A percentile compares a stretch with the other conserved stretches of the same genome.
phyloP scores from a whole-genome alignment of 2,113 vertebrate genomes.

The Notothenia rossii region DNA sequence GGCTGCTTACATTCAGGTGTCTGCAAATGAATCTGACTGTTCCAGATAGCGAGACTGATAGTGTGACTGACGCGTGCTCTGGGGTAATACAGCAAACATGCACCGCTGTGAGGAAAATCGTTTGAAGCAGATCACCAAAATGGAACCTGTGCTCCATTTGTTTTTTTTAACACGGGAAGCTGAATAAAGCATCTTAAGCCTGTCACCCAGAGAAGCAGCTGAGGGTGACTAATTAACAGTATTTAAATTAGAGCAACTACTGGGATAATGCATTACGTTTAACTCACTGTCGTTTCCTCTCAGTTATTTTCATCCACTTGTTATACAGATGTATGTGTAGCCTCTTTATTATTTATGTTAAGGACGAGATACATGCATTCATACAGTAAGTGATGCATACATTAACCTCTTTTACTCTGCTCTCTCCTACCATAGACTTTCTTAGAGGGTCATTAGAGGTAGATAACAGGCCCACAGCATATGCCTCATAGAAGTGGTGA shows the following conservation, averaged over 20 bases:
- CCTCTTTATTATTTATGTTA: not conserved
- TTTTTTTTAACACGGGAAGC: slow-evolving; percentile 1
- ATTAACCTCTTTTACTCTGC: not conserved
- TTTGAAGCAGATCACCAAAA: slow-evolving; percentile 42
- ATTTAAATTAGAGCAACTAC: not conserved
- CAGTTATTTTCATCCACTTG: not conserved
- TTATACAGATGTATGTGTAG: not conserved
- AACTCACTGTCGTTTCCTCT: not conserved
- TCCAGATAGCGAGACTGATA: slow-evolving; percentile 44
- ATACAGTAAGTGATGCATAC: not conserved
- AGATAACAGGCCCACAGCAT: no score
- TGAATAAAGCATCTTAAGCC: not conserved
- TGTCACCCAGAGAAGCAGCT: not conserved
- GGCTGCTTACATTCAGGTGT: slow-evolving; percentile 9
- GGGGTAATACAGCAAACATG: slow-evolving; percentile 26
- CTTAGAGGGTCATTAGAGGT: no score
- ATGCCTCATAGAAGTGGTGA: no score
- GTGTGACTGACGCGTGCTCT: slow-evolving; percentile 32
- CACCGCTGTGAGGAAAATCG: slow-evolving; percentile 30
- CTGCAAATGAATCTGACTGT: slow-evolving; percentile 29
- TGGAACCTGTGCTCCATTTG: slow-evolving; percentile 11
- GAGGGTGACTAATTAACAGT: not conserved
- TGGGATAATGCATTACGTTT: not conserved
- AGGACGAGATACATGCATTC: not conserved
- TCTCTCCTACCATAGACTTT: no score